Evolutionary conservation across 2,113 vertebrate species (phyloP).

Genomic region (Mellivora capensis): DNA sequence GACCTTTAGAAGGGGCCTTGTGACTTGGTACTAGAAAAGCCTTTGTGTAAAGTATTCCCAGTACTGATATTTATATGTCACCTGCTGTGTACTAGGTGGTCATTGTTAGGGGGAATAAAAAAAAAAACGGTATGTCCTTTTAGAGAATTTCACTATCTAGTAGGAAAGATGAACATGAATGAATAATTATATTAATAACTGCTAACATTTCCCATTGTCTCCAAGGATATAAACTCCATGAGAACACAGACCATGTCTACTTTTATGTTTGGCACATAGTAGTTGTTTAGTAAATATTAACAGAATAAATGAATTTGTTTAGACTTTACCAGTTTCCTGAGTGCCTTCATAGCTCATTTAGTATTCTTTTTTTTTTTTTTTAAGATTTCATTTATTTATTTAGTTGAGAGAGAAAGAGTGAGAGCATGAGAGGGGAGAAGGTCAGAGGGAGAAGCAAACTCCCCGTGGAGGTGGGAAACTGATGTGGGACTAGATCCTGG

Average conservation of each 20-base stretch:
- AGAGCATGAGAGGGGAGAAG: no score
- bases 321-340: background rate
- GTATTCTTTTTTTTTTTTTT: background rate
- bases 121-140: background rate
- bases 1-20: background rate
- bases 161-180: background rate
- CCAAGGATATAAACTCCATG: background rate
- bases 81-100: background rate
- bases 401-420: no score
- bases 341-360: background rate
- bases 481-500: no score
- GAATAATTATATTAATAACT: slow-evolving; percentile 2
- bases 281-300: background rate
- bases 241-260: background rate
- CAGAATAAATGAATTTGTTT: background rate
- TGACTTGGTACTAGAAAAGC: background rate
- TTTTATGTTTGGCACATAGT: background rate
- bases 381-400: no score
- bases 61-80: background rate
- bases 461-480: no score
- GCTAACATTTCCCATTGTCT: background rate
- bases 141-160: background rate
- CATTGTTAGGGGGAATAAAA: background rate
- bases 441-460: no score
- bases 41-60: background rate